These are phyloP conservation scores for Drosophila mimetica DNA, from an alignment of 2,888 invertebrate species.

Conservation along the genomic window DNA sequence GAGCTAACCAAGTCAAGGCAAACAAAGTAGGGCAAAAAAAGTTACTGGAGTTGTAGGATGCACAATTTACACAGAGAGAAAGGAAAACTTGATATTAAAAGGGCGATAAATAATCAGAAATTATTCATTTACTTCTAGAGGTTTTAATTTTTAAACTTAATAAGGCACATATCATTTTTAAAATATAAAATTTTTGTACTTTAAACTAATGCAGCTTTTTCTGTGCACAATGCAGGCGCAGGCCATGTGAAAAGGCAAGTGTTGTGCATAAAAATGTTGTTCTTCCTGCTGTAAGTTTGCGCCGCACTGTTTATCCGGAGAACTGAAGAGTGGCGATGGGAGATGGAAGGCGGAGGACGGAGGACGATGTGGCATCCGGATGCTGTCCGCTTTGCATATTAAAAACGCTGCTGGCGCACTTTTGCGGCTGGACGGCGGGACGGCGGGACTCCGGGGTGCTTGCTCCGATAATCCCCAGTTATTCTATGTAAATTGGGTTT, in stretches of 20 bases:
- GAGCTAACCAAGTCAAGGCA: slow-evolving; percentile 44
- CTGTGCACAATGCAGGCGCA: neutral
- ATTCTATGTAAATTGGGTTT: slow-evolving; percentile 71
- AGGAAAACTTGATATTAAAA: neutral
- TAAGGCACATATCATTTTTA: no score
- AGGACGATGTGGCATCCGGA: slow-evolving; percentile 37
- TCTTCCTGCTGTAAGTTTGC: slow-evolving; percentile 29
- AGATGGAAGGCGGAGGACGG: neutral
- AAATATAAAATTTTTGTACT: no score
- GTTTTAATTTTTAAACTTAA: neutral
- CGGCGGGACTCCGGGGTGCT: slow-evolving; percentile 8
- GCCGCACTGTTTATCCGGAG: slow-evolving; percentile 28
- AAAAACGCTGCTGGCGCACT: slow-evolving; percentile 63
- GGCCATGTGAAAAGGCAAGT: slow-evolving; percentile 12
- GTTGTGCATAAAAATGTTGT: slow-evolving; percentile 35
- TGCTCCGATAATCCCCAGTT: slow-evolving; percentile 65
- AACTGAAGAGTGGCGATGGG: neutral
- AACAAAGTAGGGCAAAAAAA: slow-evolving; percentile 11
- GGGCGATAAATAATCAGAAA: neutral
- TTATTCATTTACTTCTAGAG: neutral
- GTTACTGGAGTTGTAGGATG: slow-evolving; percentile 7
- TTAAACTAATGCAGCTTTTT: no score
- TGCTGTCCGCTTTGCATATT: slow-evolving; percentile 54
- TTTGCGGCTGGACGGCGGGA: slow-evolving; percentile 29
- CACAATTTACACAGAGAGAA: slow-evolving; percentile 1